A percentile compares a stretch with the other conserved stretches of the same genome.
These are phyloP conservation scores for Catagonus wagneri DNA, from an alignment of 2,113 vertebrate genomes.

Conservation along the genomic window DNA sequence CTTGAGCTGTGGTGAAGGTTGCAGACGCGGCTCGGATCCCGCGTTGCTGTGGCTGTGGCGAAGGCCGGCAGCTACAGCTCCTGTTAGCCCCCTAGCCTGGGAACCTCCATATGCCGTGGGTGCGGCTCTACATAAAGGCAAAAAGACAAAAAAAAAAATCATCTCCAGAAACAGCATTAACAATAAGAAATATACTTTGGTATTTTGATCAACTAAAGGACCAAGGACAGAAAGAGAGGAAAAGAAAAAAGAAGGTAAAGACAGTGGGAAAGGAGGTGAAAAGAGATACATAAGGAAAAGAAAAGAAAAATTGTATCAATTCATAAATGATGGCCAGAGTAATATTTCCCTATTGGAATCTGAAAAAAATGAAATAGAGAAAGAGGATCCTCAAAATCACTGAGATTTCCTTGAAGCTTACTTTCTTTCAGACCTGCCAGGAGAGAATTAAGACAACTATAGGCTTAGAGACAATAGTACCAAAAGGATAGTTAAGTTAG, in stretches of 20 bases:
- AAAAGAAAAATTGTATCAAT: conserved; percentile 24
- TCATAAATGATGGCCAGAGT: not conserved
- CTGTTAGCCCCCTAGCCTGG: not conserved
- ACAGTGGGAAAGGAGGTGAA: not conserved
- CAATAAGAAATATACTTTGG: conserved; percentile 26
- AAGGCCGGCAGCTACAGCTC: too few relatives aligned
- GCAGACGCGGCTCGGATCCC: too few relatives aligned
- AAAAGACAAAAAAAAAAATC: not conserved
- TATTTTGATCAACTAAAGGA: conserved; percentile 45
- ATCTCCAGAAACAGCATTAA: conserved; percentile 9
- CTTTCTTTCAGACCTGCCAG: conserved; percentile 17
- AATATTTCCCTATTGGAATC: conserved; percentile 58
- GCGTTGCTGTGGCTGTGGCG: too few relatives aligned
- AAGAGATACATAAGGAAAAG: not conserved
- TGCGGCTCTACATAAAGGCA: too few relatives aligned
- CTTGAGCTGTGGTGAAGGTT: too few relatives aligned
- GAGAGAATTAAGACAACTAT: conserved; percentile 2
- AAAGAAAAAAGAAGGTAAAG: not conserved
- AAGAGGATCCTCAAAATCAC: not conserved
- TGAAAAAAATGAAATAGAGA: conserved; percentile 55
- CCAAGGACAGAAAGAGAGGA: not conserved
- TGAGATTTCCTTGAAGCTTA: conserved; percentile 21
- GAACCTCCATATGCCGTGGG: too few relatives aligned
- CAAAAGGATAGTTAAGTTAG: not conserved
- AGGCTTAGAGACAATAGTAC: not conserved